These are phyloP conservation scores for Triops longicaudatus DNA, from an alignment of 1,140 invertebrate species.

Conservation along the genomic window DNA sequence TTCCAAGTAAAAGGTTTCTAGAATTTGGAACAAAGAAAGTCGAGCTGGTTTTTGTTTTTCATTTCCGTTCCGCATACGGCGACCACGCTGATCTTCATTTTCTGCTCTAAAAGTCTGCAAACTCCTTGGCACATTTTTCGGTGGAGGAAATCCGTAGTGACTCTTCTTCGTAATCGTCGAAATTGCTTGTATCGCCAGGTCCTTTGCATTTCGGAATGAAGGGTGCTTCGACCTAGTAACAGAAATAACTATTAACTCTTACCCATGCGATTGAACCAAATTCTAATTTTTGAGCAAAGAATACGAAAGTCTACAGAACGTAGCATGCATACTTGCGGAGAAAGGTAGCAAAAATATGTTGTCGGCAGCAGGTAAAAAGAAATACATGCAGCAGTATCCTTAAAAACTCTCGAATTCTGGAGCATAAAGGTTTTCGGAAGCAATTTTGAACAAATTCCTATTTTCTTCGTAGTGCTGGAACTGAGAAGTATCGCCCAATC, in stretches of 20 bases:
- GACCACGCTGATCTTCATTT: background rate
- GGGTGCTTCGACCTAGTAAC: constrained; percentile 70
- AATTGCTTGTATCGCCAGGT: constrained; percentile 94
- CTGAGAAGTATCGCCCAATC: constrained; percentile 47
- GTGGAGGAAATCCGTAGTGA: constrained; percentile 90
- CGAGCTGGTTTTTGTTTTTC: no score
- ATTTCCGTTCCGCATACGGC: background rate
- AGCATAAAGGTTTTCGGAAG: constrained; percentile 42
- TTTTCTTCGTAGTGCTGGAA: constrained; percentile 53
- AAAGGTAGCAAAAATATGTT: constrained; percentile 9
- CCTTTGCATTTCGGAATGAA: constrained; percentile 95
- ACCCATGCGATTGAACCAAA: constrained; percentile 15
- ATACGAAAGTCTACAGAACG: no score
- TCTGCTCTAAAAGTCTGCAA: constrained; percentile 83
- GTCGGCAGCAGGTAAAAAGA: background rate
- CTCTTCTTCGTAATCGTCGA: constrained; percentile 98
- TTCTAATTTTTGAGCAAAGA: background rate
- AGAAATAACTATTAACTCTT: constrained; percentile 25
- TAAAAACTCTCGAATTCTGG: constrained; percentile 53
- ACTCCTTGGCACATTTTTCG: constrained; percentile 97
- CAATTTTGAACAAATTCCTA: constrained; percentile 39
- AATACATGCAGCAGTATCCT: constrained; percentile 22
- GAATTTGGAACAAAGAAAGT: no score
- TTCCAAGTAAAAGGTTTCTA: no score
- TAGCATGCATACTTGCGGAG: constrained; percentile 15